Conservation (phyloP, 2,888 invertebrate species). For the Hyposoter didymator region DNA sequence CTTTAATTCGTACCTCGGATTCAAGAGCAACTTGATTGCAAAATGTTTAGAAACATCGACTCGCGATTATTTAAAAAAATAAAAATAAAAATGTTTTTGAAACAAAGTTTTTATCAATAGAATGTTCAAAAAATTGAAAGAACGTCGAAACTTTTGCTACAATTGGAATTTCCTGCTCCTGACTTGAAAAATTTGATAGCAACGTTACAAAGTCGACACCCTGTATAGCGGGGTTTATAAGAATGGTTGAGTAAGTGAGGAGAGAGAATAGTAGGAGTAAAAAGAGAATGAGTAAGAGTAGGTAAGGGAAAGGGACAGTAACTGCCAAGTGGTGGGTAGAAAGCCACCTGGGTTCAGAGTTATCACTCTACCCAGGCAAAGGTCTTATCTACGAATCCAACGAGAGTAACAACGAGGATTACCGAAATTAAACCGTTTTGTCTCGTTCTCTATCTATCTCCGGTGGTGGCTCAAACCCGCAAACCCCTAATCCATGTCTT, state of each 20-base stretch:
- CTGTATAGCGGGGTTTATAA: constrained; percentile 1
- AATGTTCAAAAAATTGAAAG: neutral
- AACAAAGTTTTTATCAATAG: too few relatives aligned
- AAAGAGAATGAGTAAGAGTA: constrained; percentile 48
- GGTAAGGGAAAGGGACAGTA: constrained; percentile 66
- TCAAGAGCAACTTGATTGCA: neutral
- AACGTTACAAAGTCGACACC: neutral
- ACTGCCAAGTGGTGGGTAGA: constrained; percentile 67
- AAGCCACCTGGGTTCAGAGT: constrained; percentile 77
- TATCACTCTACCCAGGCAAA: constrained; percentile 73
- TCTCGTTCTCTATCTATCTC: constrained; percentile 59
- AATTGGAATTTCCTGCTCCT: neutral
- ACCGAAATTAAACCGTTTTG: constrained; percentile 71
- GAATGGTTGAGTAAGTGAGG: constrained; percentile 31
- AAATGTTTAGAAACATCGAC: neutral
- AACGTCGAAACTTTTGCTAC: neutral
- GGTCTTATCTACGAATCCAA: constrained; percentile 73
- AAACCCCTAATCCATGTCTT: constrained; percentile 56
- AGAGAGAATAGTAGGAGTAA: constrained; percentile 35
- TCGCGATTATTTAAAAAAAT: too few relatives aligned
- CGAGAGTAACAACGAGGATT: constrained; percentile 70
- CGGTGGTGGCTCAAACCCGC: constrained; percentile 23
- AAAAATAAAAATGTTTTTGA: too few relatives aligned
- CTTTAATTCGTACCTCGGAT: neutral
- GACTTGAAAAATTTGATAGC: neutral